phyloP scores from a whole-genome alignment of 2,888 invertebrate genomes.

The Pollenia amentaria region DNA sequence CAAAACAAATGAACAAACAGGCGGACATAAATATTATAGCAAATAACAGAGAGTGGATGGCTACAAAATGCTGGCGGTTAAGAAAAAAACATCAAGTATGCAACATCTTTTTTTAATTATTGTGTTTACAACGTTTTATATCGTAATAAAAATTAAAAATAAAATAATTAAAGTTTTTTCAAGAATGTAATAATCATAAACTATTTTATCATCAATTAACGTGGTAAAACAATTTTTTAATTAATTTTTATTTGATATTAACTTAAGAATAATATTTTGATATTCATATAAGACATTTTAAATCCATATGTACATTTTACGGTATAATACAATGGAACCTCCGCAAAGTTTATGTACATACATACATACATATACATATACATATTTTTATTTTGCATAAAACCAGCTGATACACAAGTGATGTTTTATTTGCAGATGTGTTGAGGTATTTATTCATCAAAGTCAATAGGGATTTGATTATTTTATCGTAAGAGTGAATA shows the following conservation, averaged over 20 bases:
- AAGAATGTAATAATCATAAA: background rate
- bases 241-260: background rate
- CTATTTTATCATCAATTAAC: constrained; percentile 2
- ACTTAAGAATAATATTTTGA: too few relatives aligned
- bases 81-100: background rate
- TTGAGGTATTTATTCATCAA: background rate
- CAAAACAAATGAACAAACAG: constrained; percentile 30
- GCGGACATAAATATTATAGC: constrained; percentile 7
- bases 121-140: constrained; percentile 20
- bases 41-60: background rate
- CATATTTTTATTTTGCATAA: background rate
- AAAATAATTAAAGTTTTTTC: background rate
- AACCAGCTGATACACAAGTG: too few relatives aligned
- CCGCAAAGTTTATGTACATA: background rate
- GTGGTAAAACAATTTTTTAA: background rate
- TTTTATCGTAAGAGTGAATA: too few relatives aligned
- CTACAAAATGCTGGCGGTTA: constrained; percentile 4
- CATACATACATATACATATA: too few relatives aligned
- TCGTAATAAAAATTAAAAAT: background rate
- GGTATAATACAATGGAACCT: background rate
- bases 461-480: background rate
- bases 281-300: background rate
- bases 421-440: background rate
- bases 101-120: constrained; percentile 40
- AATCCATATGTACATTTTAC: constrained; percentile 2